Base-by-base conservation (phyloP, 2,797 vertebrate genomes). In the Hoplostethus atlanticus region DNA sequence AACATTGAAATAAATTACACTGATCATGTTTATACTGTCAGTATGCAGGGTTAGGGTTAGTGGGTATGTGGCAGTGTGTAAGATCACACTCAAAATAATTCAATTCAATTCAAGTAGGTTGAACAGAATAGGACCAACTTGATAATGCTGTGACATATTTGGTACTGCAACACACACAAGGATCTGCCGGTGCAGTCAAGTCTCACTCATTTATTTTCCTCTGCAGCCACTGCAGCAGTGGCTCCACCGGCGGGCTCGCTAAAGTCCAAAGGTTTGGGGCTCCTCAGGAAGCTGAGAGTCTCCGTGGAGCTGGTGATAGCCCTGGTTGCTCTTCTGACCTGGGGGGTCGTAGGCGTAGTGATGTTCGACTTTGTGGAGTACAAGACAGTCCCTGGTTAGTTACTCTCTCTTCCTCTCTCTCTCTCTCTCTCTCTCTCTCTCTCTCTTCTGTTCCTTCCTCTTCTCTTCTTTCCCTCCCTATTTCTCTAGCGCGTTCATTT, bases 351-450 rank as follows among this genome's bases (percentile, higher is more conserved):
- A 64, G 98, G 97, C 13, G 92, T 98, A 48, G 95, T 98, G 68
- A 97, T 99, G 95, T 99, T 99, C 87, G 96, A 99, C 89, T 93
- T 99, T 89, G 96, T 99, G 80, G 97, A 97, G 85, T 96, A 98
- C 85, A 97, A 96, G 86, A 92, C 84, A 54, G 91, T 98, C 56
- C 95, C 96, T 75, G 96, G 98, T 99, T 86, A 92, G 92, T 86
- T 6, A 58, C 11, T 36, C 31, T 64, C 7, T 34, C 31, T 11
- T 3, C 50, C 7, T 67, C 2, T 53, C 10, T 36, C n/a, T 10
- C 38, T 40, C 6, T 40, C 38, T 40, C 31, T 64, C 7, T 34
- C 31, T 11, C 7, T 67, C 2, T 53, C 10, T 36, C n/a, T 10
- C 38, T 40, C 6, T 40, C 38, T 40, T 60, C 9, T 59, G 34